Base-by-base conservation (phyloP, 1,140 invertebrate species). In the Cydia splendana region DNA sequence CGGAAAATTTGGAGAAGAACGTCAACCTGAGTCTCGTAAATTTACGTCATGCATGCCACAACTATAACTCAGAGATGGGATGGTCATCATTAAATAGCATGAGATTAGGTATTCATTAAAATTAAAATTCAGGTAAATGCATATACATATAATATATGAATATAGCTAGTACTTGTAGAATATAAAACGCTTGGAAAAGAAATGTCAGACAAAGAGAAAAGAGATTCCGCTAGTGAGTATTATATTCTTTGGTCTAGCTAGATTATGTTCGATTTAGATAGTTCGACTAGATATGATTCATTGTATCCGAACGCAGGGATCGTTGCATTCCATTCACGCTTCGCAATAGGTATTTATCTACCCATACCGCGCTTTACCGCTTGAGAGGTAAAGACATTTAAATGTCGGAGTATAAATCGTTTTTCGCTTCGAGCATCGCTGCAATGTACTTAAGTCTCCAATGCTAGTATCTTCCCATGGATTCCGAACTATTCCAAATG, bases 251-350 rank as follows among this genome's bases (percentile, higher is more conserved):
- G 24, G 65, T 71, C 67, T 71, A 71, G 67, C 34, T 42, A 67
- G 65, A 38, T 67, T 34, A n/a, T 67, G 15, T 67, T 67, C 65
- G 30, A 38, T 38, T 71, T 45, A 71, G 67, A 71, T 71, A 71
- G 7, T 42, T 71, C 34, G 67, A n/a, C 38, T 38, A 71, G 67
- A 71, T 71, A 71, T 71, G 67, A 71, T 42, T 42, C 67, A 71
- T 71, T 71, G 67, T 42, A 71, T 76, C 75, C 75, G 48, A 80
- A 75, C 74, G 76, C 78, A 78, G 77, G 77, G 76, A 82, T 83
- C 76, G 75, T 76, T 74, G 80, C 85, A 89, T 87, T 87, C 84
- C 87, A 88, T 89, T 88, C 85, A 85, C 82, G 82, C 81, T 80
- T 79, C 73, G 81, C 78, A 85, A 84, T 82, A 62, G 57, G 57